A percentile compares a stretch with the other conserved stretches of the same genome.
Conservation (phyloP, 2,888 invertebrate genomes). For the Cantharis rustica region DNA sequence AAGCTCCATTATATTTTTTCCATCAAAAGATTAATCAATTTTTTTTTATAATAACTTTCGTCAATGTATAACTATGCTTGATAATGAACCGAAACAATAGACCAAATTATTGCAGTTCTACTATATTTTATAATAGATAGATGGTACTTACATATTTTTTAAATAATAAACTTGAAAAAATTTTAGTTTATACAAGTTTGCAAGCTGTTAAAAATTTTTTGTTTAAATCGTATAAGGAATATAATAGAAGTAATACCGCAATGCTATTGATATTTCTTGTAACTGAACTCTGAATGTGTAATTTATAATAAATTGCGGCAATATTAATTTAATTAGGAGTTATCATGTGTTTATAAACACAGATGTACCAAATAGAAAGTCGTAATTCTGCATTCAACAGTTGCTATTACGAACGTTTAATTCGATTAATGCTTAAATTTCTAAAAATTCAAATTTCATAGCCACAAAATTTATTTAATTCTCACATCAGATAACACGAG, state of each 20-base stretch:
- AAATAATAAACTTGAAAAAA: too few relatives aligned
- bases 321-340: neutral
- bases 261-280: neutral
- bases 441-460: neutral
- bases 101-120: too few relatives aligned
- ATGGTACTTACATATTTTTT: too few relatives aligned
- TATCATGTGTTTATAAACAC: neutral
- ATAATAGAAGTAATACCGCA: neutral
- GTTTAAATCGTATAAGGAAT: neutral
- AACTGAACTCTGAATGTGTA: neutral
- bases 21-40: too few relatives aligned
- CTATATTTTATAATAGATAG: too few relatives aligned
- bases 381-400: neutral
- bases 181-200: too few relatives aligned
- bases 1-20: too few relatives aligned
- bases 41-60: too few relatives aligned
- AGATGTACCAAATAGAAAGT: neutral
- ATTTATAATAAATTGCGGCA: neutral
- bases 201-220: too few relatives aligned
- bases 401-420: neutral
- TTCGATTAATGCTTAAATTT: neutral
- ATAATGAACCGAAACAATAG: too few relatives aligned
- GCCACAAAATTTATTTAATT: neutral
- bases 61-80: too few relatives aligned
- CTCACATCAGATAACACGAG: neutral